Base-by-base conservation (phyloP, 1,140 invertebrate species). In the Heliconius congener region DNA sequence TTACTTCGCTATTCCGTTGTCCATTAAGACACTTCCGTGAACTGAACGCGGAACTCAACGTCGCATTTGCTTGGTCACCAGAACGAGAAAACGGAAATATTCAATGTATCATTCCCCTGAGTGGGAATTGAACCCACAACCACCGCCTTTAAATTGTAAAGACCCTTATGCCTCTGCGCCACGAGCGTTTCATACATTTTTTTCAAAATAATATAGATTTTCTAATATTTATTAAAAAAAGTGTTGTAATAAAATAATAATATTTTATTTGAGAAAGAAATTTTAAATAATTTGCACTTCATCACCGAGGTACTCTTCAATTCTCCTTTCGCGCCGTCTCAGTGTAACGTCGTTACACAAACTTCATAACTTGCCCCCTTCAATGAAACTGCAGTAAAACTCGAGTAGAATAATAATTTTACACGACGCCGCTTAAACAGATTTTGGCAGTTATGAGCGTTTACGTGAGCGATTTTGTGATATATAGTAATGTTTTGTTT, bases 361-460 rank as follows among this genome's bases (percentile, higher is more conserved):
- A 74, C 73, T 57, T 74, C 55, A 74, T 74, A 74, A 74, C 30
- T 74, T 34, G 73, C 50, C 73, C 37, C 73, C 50, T 74, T 57
- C 50, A 57, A 74, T 74, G 73, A 57, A 74, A 74, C 50, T 74
- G 73, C 73, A 74, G 73, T 55, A 55, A 74, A 55, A 55, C 73
- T 74, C 73, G 8, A 30, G 27, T 50, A 74, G 73, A 74, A 57
- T 74, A 74, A 57, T 74, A 74, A 74, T 66, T 27, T 66, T 66
- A 27, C 60, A 66, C 60, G 23, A 27, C 23, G 9, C 60, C 23
- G 23, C 23, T 66, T 66, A 13, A 66, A 66, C 23, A 66, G 9
- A 66, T 27, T 66, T 66, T 66, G 60, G 23, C 60, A 66, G 60
- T 66, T 66, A 66, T 18, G 60, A 66, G 2, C 13, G 23, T 66